These are phyloP conservation scores for Mimachlamys varia DNA, from an alignment of 2,888 invertebrate species.

Conservation along the genomic window DNA sequence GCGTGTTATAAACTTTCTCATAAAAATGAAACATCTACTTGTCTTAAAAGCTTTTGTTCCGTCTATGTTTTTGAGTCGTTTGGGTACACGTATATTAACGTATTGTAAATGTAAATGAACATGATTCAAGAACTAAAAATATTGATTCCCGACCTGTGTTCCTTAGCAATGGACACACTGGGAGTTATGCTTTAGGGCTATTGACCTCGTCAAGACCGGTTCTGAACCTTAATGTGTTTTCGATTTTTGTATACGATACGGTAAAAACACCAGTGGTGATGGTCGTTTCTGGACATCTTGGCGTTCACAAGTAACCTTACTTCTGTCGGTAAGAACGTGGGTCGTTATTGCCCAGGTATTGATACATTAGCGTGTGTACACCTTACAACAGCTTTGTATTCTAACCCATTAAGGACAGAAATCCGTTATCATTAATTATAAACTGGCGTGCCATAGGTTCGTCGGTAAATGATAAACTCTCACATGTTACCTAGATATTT, in stretches of 20 bases:
- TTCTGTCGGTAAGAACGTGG: not conserved
- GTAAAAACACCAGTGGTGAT: not conserved
- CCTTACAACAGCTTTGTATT: not conserved
- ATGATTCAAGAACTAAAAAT: no score
- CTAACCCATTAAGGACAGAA: not conserved
- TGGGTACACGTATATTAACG: no score
- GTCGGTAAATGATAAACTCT: not conserved
- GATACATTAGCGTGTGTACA: not conserved
- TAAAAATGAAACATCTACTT: not conserved
- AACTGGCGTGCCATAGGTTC: not conserved
- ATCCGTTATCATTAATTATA: slow-evolving; percentile 1
- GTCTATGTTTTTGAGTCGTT: not conserved
- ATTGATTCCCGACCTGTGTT: no score
- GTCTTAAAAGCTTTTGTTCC: not conserved
- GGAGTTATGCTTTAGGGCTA: no score
- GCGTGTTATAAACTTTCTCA: not conserved
- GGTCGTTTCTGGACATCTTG: not conserved
- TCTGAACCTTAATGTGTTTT: not conserved
- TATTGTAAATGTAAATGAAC: no score
- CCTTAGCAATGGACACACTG: no score
- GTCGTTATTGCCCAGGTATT: not conserved
- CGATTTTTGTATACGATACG: not conserved
- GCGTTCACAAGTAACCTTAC: not conserved
- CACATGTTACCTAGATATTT: not conserved
- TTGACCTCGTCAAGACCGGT: no score